phyloP scores from a whole-genome alignment of 2,113 vertebrate species.

The Caranx melampygus region DNA sequence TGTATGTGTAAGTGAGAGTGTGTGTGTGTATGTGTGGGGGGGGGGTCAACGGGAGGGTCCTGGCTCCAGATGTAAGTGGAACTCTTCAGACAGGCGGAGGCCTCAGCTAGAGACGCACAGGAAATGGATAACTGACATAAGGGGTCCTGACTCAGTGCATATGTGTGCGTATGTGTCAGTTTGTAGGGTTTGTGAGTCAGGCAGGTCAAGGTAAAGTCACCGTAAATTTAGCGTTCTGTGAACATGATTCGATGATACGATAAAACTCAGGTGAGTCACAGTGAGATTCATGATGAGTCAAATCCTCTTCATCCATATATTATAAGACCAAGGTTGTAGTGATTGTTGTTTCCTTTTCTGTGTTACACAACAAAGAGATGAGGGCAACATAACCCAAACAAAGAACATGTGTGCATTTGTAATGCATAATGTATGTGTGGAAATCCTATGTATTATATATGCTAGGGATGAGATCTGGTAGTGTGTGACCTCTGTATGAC shows the following conservation, averaged over 20 bases:
- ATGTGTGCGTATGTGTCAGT: constrained; percentile 17
- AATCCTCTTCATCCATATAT: constrained; percentile 1
- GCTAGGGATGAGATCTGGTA: constrained; percentile 28
- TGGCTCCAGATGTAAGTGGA: constrained; percentile 60
- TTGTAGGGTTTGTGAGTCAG: constrained; percentile 26
- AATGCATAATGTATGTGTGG: constrained; percentile 47
- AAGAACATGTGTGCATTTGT: constrained; percentile 44
- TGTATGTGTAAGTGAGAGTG: constrained; percentile 40
- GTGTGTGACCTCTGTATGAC: constrained; percentile 60
- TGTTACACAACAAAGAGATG: constrained; percentile 49
- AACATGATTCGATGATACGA: constrained; percentile 44
- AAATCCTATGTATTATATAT: constrained; percentile 63
- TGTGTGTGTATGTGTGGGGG: constrained; percentile 18
- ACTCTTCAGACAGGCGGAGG: constrained; percentile 52
- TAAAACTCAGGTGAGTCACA: constrained; percentile 52
- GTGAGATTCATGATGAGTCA: constrained; percentile 31
- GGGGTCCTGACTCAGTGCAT: constrained; percentile 59
- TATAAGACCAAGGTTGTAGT: background rate
- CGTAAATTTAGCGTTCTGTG: constrained; percentile 26
- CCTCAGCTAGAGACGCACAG: constrained; percentile 54
- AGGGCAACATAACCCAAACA: constrained; percentile 40
- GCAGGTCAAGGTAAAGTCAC: constrained; percentile 54
- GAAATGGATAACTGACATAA: constrained; percentile 58
- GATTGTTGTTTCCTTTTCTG: background rate
- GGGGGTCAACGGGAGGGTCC: constrained; percentile 13